These are phyloP conservation scores for Lichenostomus cassidix DNA, from an alignment of 2,113 vertebrate species.

Conservation along the genomic window DNA sequence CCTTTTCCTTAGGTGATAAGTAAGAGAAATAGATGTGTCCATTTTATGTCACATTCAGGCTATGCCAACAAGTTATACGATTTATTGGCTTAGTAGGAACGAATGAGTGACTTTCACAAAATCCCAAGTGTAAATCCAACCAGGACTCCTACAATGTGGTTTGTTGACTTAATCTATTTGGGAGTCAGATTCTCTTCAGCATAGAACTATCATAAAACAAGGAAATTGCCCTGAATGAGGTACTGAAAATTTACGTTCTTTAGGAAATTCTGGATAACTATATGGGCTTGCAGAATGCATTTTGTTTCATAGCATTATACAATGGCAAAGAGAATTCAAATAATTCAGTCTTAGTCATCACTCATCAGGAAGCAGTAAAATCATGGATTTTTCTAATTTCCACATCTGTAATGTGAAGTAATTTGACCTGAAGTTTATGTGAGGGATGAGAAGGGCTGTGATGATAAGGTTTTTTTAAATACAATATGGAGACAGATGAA, in stretches of 20 bases:
- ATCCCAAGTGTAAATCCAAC: not conserved
- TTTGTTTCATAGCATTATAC: not conserved
- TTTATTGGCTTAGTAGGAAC: not conserved
- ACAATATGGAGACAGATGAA: not conserved
- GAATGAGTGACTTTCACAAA: not conserved
- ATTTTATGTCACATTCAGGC: not conserved
- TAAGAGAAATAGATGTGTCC: not conserved
- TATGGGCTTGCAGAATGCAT: not conserved
- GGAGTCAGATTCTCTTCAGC: not conserved
- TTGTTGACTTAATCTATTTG: not conserved
- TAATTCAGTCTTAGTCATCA: not conserved
- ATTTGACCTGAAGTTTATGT: not conserved
- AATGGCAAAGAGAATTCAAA: not conserved
- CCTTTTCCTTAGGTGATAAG: accelerated
- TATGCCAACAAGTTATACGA: not conserved
- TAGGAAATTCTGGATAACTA: not conserved
- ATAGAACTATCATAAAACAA: not conserved
- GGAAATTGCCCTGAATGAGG: not conserved
- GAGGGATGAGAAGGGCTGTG: not conserved
- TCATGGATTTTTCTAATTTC: not conserved
- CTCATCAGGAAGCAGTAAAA: not conserved
- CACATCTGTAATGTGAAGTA: not conserved
- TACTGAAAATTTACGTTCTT: not conserved
- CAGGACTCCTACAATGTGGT: not conserved
- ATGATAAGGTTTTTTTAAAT: not conserved